Base-by-base conservation (phyloP, 1,140 invertebrate genomes). In the Ceratina japonica region DNA sequence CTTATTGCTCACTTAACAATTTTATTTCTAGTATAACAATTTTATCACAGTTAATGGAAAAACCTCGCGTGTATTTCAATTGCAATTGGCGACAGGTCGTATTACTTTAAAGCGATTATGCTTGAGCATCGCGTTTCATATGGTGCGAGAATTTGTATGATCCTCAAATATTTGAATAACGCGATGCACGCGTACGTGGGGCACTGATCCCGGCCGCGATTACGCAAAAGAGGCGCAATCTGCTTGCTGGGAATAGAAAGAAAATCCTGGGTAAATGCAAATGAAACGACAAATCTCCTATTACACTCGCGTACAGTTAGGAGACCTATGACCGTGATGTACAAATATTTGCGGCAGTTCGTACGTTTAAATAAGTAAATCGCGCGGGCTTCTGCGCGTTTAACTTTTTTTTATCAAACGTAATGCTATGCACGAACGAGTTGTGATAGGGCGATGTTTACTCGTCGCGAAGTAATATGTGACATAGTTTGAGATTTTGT, bases 161-260 rank as follows among this genome's bases (percentile, higher is more conserved):
- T 68, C 20, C 16, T 27, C 27, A 56, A 75, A 75, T 61, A 61
- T 61, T 61, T 71, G 69, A 61, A 44, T 71, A 71, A 71, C 31
- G n/a, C 31, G 15, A 27, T 20, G 69, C 44, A 61, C 59, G 31
- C 54, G 61, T 56, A 54, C 44, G n/a, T 22, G 7, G 20, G 22
- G 31, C 24, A 10, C 20, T 22, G 49, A 75, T 66, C 7, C 20
- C 2, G 5, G 24, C 15, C 16, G 49, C 31, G 31, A 66, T 75
- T 44, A 49, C 31, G 20, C 5, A 22, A 56, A 15, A 15, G 16
- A 68, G 27, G 3, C 18, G 13, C 5, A 5, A 66, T 18, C 13
- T 10, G 27, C 10, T n/a, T 10, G 20, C 16, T 68, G 7, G 10
- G n/a, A 27, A 7, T 61, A n/a, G 22, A 51, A 20, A 74, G 3